phyloP scores from a whole-genome alignment of 2,113 vertebrate genomes.

The Scolopax mira region DNA sequence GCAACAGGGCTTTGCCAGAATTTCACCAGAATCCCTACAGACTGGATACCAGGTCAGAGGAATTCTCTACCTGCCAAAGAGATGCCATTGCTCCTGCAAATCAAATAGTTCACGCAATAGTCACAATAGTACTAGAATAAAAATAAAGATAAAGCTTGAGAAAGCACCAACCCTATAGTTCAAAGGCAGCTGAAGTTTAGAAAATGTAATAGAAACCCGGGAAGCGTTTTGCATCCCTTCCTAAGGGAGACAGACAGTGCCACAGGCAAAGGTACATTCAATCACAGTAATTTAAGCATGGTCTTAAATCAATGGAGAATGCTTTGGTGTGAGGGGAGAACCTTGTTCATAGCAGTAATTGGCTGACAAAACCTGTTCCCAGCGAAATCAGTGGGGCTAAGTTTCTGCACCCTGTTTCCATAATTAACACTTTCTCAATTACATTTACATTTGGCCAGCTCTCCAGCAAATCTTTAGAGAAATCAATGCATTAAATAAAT shows the following conservation, averaged over 20 bases:
- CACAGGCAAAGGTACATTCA: background rate
- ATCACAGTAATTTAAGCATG: background rate
- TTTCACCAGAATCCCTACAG: background rate
- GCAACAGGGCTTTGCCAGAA: background rate
- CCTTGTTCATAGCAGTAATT: background rate
- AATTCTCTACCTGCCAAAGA: background rate
- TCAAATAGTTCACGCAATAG: background rate
- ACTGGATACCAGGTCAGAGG: background rate
- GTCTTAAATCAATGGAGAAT: background rate
- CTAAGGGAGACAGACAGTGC: background rate
- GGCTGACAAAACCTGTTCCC: background rate
- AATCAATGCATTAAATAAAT: background rate
- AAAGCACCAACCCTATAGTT: background rate
- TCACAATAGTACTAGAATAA: background rate
- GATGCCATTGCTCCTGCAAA: background rate
- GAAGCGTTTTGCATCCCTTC: background rate
- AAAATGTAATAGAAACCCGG: background rate
- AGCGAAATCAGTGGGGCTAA: background rate
- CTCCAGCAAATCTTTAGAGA: background rate
- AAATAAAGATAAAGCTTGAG: background rate
- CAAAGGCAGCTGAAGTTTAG: background rate
- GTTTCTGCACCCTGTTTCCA: background rate
- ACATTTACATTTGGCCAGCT: background rate
- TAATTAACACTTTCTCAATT: background rate
- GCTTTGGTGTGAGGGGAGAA: background rate